phyloP scores from a whole-genome alignment of 1,140 invertebrate genomes.

The Euborellia annulipes region DNA sequence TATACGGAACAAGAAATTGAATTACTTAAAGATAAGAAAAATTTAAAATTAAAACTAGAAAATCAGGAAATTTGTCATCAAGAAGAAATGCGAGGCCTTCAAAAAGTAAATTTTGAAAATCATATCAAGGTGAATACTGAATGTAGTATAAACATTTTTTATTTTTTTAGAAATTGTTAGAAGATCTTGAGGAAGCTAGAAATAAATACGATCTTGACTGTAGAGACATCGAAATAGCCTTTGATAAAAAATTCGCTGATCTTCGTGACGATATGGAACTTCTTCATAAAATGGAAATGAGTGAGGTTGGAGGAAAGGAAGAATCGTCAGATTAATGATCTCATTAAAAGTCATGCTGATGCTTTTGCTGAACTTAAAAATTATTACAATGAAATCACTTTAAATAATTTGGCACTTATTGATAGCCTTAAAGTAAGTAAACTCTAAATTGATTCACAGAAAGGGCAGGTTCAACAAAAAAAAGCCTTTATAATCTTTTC shows the following conservation, averaged over 20 bases:
- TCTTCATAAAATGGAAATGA: constrained; percentile 58
- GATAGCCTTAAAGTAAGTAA: constrained; percentile 52
- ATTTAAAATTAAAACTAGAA: constrained; percentile 50
- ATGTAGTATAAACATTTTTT: too few species aligned
- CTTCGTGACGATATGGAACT: constrained; percentile 57
- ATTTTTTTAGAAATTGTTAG: constrained; percentile 31
- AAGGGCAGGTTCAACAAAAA: too few species aligned
- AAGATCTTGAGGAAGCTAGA: constrained; percentile 48
- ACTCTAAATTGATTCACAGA: too few species aligned
- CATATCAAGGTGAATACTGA: too few species aligned
- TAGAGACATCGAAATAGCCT: constrained; percentile 62
- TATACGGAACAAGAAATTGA: constrained; percentile 57
- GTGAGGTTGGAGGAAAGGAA: constrained; percentile 80
- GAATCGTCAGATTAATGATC: constrained; percentile 63
- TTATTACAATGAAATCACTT: constrained; percentile 85
- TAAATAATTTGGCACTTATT: constrained; percentile 77
- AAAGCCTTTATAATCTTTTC: too few species aligned
- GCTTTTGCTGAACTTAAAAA: constrained; percentile 77
- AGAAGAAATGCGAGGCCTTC: too few species aligned
- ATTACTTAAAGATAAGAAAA: constrained; percentile 59
- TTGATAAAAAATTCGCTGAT: constrained; percentile 57
- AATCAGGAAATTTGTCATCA: too few species aligned
- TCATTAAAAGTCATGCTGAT: constrained; percentile 69
- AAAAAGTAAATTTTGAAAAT: too few species aligned
- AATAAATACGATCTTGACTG: constrained; percentile 56